Percentiles rank a stretch among this genome's conserved stretches.
Conservation (phyloP, 2,888 invertebrate species). For the Eupithecia insigniata region DNA sequence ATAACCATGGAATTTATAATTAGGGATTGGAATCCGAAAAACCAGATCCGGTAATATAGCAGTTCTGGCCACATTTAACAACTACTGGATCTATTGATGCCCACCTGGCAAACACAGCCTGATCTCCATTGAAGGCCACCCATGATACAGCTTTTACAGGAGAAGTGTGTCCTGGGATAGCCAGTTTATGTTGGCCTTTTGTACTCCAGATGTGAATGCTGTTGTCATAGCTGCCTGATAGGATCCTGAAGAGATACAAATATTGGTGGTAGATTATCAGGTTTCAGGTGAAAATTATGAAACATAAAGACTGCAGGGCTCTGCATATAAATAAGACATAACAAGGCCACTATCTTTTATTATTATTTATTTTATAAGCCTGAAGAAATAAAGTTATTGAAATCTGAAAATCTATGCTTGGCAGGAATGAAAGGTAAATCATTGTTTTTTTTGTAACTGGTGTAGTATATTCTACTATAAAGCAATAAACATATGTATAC, state of each 20-base stretch:
- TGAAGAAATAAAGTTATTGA: neutral
- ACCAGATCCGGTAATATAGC: no score
- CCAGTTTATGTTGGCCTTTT: conserved; percentile 92
- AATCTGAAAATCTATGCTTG: no score
- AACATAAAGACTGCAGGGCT: neutral
- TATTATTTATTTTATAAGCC: neutral
- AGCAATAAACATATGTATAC: neutral
- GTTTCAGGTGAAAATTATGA: neutral
- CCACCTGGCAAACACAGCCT: conserved; percentile 86
- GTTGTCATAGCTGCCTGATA: conserved; percentile 97
- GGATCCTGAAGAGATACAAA: conserved; percentile 84
- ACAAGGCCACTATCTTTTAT: neutral
- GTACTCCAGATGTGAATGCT: conserved; percentile 95
- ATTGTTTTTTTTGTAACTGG: neutral
- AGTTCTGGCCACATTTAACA: no score
- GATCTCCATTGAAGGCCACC: conserved; percentile 88
- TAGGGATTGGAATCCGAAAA: no score
- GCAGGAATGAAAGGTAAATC: no score
- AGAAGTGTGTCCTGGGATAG: conserved; percentile 93
- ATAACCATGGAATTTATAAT: no score
- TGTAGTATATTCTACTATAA: neutral
- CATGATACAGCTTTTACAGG: conserved; percentile 95
- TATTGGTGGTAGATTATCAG: neutral
- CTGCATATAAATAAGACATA: neutral
- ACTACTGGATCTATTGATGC: no score